Percentiles rank a stretch among this genome's conserved stretches.
Conservation (phyloP, 92 coral and sea anemone genomes). For the Zoanthus gigantus region DNA sequence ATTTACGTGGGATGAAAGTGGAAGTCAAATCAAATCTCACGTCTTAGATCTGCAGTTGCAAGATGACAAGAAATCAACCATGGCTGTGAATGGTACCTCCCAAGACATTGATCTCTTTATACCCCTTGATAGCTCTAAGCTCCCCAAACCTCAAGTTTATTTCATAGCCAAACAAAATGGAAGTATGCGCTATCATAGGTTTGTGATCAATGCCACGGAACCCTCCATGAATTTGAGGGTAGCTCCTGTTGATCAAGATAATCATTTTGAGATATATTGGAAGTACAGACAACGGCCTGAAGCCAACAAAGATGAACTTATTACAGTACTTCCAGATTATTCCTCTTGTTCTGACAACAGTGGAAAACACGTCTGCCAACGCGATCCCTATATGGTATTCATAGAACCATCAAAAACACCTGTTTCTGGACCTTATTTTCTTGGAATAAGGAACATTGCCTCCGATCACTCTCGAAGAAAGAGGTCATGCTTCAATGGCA, state of each 20-base stretch:
- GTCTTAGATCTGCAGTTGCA: slow-evolving; percentile 47
- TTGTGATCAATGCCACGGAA: slow-evolving; percentile 47
- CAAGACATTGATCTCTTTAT: slow-evolving; percentile 43
- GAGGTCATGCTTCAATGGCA: slow-evolving; percentile 47
- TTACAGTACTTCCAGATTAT: slow-evolving; percentile 53
- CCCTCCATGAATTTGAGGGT: slow-evolving; percentile 44
- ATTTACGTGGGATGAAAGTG: slow-evolving; percentile 34
- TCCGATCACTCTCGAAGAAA: slow-evolving; percentile 11
- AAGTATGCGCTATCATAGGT: slow-evolving; percentile 59
- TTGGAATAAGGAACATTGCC: slow-evolving; percentile 48
- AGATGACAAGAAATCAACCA: slow-evolving; percentile 16
- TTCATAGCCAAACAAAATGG: slow-evolving; percentile 56
- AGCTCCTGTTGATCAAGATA: neutral
- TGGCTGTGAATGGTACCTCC: slow-evolving; percentile 40
- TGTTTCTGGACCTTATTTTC: slow-evolving; percentile 44
- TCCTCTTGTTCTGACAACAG: slow-evolving; percentile 22
- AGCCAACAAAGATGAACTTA: slow-evolving; percentile 23
- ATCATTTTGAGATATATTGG: slow-evolving; percentile 46
- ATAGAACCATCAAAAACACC: slow-evolving; percentile 24
- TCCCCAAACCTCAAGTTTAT: slow-evolving; percentile 8
- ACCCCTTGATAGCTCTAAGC: slow-evolving; percentile 46
- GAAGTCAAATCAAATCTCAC: slow-evolving; percentile 24
- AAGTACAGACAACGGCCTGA: slow-evolving; percentile 42
- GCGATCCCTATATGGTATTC: slow-evolving; percentile 46
- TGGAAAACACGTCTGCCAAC: slow-evolving; percentile 28